A percentile compares a stretch with the other conserved stretches of the same genome.
Evolutionary conservation across 2,888 invertebrate genomes (phyloP).

Genomic region (Drosophila longiperda): DNA sequence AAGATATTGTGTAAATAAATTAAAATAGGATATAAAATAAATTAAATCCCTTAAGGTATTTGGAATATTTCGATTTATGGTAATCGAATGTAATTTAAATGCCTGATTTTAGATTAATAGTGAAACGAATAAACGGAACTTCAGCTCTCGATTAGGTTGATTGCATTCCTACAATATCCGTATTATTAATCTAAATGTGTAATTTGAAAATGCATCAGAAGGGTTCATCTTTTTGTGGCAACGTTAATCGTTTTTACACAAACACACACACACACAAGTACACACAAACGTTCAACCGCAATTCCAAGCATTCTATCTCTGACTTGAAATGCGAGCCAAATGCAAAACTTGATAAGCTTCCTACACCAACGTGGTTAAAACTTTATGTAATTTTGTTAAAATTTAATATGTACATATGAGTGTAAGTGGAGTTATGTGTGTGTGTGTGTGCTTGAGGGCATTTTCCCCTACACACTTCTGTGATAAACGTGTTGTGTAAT

Average conservation of each 20-base stretch:
- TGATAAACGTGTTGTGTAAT: conserved; percentile 55
- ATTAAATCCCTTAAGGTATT: not conserved
- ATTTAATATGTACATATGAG: conserved; percentile 25
- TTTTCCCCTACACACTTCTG: conserved; percentile 6
- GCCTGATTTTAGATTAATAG: not conserved
- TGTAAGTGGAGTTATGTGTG: not conserved
- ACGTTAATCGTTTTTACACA: not conserved
- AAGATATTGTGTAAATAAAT: not conserved
- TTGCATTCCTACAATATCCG: not conserved
- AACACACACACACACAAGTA: not conserved
- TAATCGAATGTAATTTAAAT: not conserved
- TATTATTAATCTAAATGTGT: not conserved
- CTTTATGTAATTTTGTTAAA: conserved; percentile 51
- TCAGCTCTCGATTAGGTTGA: not conserved
- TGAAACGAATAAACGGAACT: not conserved
- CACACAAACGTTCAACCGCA: not conserved
- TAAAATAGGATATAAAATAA: not conserved
- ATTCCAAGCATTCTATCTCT: not conserved
- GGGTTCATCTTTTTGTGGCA: not conserved
- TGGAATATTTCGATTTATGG: not conserved
- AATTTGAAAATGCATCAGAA: not conserved
- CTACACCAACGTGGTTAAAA: conserved; percentile 39
- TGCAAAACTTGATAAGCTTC: conserved; percentile 40
- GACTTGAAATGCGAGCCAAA: conserved; percentile 12
- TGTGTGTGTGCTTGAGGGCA: not conserved